Base-by-base conservation (phyloP, 2,888 invertebrate species). In the Dasypolia templi region DNA sequence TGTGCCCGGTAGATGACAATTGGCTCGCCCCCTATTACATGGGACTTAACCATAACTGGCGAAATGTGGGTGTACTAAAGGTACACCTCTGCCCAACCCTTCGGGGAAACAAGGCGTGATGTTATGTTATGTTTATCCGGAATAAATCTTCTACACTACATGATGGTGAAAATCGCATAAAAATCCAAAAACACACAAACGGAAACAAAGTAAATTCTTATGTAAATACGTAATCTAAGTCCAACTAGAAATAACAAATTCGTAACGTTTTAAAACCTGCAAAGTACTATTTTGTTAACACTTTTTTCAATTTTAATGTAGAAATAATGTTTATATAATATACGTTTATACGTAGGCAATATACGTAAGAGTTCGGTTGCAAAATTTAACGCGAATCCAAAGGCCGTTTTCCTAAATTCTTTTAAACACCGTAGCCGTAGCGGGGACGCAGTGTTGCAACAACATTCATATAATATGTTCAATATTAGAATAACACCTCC, bases 381-480 rank as follows among this genome's bases (percentile, higher is more conserved):
- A 26, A 26, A 59, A 77, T 17, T 29, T 64, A 32, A n/a, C n/a
- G 77, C 79, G 42, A 77, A 77, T 64, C 59, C 42, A 73, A 77
- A 77, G 79, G 77, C 59, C 79, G 46, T 29, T 42, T 42, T 64
- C 72, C 42, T 35, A 77, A 53, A 49, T 72, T 72, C 22, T 64
- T 35, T 42, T 42, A 49, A 72, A 42, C 22, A 22, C 29, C n/a
- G 12, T 49, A 79, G 46, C 29, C n/a, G 12, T 49, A 79, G 46
- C 64, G 59, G 26, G 17, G 17, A 9, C 63, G 17, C 32, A 14
- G 32, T 72, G 64, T 53, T 39, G 77, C 64, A 77, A 77, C 32
- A 17, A 26, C 6, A 17, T 32, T 51, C 39, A 11, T 42, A 9
- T 14, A 39, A n/a, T 42, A 67, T 29, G 63, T 53, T 79, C 53